Conservation (phyloP, 2,888 invertebrate genomes). For the Athrips mouffetella region DNA sequence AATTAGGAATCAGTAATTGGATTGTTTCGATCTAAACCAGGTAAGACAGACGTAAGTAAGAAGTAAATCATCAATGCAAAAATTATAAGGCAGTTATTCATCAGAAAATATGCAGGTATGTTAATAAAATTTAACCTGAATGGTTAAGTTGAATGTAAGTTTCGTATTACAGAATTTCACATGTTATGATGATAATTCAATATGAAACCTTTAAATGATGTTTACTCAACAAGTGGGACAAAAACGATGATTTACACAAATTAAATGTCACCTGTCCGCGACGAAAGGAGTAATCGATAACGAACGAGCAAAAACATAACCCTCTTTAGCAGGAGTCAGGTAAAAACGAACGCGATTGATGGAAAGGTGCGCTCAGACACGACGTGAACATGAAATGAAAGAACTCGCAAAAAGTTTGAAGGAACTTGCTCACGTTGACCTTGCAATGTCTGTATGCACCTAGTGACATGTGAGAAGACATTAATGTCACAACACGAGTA, state of each 20-base stretch:
- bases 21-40: too few relatives aligned
- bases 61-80: too few relatives aligned
- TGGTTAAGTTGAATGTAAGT: too few relatives aligned
- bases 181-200: neutral
- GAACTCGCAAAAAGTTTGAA: constrained; percentile 4
- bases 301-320: neutral
- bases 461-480: neutral
- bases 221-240: neutral
- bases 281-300: constrained; percentile 4
- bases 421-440: neutral
- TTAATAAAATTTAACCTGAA: too few relatives aligned
- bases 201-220: neutral
- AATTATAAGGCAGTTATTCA: too few relatives aligned
- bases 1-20: neutral
- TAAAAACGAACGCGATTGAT: too few relatives aligned
- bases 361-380: constrained; percentile 1
- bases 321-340: too few relatives aligned
- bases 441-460: neutral
- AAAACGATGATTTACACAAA: constrained; percentile 6
- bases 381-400: neutral
- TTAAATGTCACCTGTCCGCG: constrained; percentile 9
- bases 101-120: too few relatives aligned
- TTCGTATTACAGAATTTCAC: too few relatives aligned
- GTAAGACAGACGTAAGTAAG: too few relatives aligned
- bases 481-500: neutral